phyloP scores from a whole-genome alignment of 37 sponge, comb jelly and placozoan genomes.

The Trichoplax adhaerens region DNA sequence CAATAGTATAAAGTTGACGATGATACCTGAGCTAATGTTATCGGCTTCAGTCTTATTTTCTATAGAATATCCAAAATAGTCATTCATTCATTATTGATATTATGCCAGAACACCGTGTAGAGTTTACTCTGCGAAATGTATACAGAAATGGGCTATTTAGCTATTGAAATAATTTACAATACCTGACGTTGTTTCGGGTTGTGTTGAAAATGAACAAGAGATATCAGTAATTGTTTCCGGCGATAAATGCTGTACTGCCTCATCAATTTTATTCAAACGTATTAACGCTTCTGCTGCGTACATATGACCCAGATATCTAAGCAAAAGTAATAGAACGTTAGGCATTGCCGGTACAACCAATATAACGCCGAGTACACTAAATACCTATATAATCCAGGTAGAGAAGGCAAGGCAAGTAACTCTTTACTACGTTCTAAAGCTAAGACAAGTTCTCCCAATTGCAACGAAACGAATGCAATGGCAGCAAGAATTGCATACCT shows the following conservation, averaged over 20 bases:
- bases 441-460: slow-evolving; percentile 76
- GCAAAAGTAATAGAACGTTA: neutral
- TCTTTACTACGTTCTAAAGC: slow-evolving; percentile 53
- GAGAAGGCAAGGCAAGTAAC: slow-evolving; percentile 19
- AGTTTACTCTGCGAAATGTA: too few relatives aligned
- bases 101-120: too few relatives aligned
- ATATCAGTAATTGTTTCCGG: slow-evolving; percentile 33
- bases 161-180: too few relatives aligned
- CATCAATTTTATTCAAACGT: slow-evolving; percentile 26
- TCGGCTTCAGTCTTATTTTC: too few relatives aligned
- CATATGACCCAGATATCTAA: slow-evolving; percentile 25
- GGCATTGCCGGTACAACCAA: neutral
- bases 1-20: too few relatives aligned
- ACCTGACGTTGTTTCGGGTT: too few relatives aligned
- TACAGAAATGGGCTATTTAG: too few relatives aligned
- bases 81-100: too few relatives aligned
- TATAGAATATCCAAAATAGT: too few relatives aligned
- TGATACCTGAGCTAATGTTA: too few relatives aligned
- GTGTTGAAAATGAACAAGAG: neutral
- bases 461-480: slow-evolving; percentile 64
- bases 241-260: slow-evolving; percentile 34
- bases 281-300: slow-evolving; percentile 65
- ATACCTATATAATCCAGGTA: neutral
- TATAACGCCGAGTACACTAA: neutral
- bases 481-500: slow-evolving; percentile 23